Percentiles rank a stretch among this genome's conserved stretches.
Evolutionary conservation across 2,797 vertebrate genomes (phyloP).

Genomic region (Siniperca scherzeri): DNA sequence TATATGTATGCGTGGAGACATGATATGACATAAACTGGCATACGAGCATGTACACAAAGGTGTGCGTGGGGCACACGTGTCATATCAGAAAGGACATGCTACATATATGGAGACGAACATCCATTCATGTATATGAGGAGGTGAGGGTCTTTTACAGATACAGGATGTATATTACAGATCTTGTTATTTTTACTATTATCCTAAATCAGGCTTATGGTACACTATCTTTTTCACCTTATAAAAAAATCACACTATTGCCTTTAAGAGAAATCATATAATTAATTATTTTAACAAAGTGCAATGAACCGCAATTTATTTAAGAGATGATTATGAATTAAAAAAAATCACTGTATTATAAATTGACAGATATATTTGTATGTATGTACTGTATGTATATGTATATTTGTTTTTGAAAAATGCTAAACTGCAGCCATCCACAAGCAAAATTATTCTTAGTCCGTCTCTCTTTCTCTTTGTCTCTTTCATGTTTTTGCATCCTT

Average conservation of each 20-base stretch:
- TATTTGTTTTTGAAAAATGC: conserved; percentile 76
- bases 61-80: conserved; percentile 58
- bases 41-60: conserved; percentile 62
- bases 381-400: conserved; percentile 81
- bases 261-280: conserved; percentile 85
- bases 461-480: conserved; percentile 51
- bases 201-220: conserved; percentile 87
- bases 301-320: conserved; percentile 89
- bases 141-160: conserved; percentile 86
- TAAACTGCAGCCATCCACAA: conserved; percentile 73
- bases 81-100: conserved; percentile 79
- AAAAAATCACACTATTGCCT: conserved; percentile 88
- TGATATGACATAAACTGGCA: conserved; percentile 71
- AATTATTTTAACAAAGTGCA: conserved; percentile 91
- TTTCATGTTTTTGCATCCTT: conserved; percentile 59
- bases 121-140: conserved; percentile 82
- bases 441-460: conserved; percentile 64
- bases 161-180: conserved; percentile 87
- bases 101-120: conserved; percentile 77
- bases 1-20: conserved; percentile 81
- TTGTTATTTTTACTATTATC: conserved; percentile 88
- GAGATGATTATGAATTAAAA: conserved; percentile 85
- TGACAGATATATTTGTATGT: conserved; percentile 85
- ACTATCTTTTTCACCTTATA: conserved; percentile 86
- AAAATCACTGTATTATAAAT: conserved; percentile 86